A percentile compares a stretch with the other conserved stretches of the same genome.
Evolutionary conservation across 2,797 vertebrate genomes (phyloP).

Genomic region (Gobionotothen gibberifrons): DNA sequence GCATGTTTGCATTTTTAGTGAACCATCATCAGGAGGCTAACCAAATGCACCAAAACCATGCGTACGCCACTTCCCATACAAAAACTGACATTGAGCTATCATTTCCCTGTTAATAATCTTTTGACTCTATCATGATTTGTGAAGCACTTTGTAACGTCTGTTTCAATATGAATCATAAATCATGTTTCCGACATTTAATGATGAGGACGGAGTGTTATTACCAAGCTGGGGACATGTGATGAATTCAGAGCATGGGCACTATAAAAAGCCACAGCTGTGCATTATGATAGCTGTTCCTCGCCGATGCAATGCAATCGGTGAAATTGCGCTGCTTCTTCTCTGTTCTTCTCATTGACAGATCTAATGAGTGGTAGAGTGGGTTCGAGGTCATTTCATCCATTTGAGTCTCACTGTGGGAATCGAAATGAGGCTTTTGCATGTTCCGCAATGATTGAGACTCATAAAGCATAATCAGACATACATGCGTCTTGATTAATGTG

Average conservation of each 20-base stretch:
- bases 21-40: background rate
- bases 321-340: background rate
- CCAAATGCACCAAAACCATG: background rate
- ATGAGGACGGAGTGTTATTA: background rate
- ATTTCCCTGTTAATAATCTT: background rate
- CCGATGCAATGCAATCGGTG: background rate
- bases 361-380: background rate
- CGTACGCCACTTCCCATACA: background rate
- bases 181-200: background rate
- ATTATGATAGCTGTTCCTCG: background rate
- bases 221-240: background rate
- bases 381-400: too few relatives aligned
- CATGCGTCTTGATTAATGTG: background rate
- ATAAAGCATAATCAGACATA: background rate
- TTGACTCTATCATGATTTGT: background rate
- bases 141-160: background rate
- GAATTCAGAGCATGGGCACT: background rate
- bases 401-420: background rate
- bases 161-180: conserved; percentile 1
- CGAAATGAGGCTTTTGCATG: background rate
- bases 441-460: too few relatives aligned
- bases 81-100: background rate
- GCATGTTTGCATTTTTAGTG: background rate
- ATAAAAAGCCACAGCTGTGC: background rate
- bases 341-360: background rate